These are phyloP conservation scores for Leptopilina clavipes DNA, from an alignment of 1,140 invertebrate genomes.

Conservation along the genomic window DNA sequence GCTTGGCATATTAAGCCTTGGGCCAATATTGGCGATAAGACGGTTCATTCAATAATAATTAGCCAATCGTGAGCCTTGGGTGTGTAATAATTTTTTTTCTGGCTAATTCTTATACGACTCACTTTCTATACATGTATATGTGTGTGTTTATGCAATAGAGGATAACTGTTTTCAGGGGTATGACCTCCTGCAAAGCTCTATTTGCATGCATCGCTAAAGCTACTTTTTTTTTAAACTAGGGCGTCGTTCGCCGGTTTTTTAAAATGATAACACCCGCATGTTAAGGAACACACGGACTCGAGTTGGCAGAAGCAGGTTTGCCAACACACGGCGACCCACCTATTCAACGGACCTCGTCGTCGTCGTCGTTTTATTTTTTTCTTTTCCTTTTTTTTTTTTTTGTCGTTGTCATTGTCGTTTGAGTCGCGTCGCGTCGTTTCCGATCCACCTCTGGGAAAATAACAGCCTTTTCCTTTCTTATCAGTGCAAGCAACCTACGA, in stretches of 20 bases:
- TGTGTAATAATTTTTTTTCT: too few relatives aligned
- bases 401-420: too few relatives aligned
- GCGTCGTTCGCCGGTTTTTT: constrained; percentile 53
- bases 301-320: constrained; percentile 42
- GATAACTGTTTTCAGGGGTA: constrained; percentile 33
- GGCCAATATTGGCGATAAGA: too few relatives aligned
- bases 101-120: background rate
- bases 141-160: constrained; percentile 1
- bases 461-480: constrained; percentile 60
- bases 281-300: constrained; percentile 43
- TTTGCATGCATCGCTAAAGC: constrained; percentile 44
- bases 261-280: constrained; percentile 69
- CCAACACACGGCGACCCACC: constrained; percentile 38
- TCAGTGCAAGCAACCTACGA: constrained; percentile 52
- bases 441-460: constrained; percentile 64
- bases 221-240: constrained; percentile 53
- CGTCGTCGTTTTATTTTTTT: constrained; percentile 29
- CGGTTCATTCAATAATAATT: too few relatives aligned
- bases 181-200: constrained; percentile 36
- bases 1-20: too few relatives aligned
- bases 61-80: too few relatives aligned
- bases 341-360: constrained; percentile 28
- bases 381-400: constrained; percentile 1
- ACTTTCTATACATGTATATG: background rate
- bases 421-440: constrained; percentile 53